Evolutionary conservation across 2,113 vertebrate species (phyloP), one percentile per base, ranked within the genome.

Genomic region (Oncorhynchus mykiss): DNA sequence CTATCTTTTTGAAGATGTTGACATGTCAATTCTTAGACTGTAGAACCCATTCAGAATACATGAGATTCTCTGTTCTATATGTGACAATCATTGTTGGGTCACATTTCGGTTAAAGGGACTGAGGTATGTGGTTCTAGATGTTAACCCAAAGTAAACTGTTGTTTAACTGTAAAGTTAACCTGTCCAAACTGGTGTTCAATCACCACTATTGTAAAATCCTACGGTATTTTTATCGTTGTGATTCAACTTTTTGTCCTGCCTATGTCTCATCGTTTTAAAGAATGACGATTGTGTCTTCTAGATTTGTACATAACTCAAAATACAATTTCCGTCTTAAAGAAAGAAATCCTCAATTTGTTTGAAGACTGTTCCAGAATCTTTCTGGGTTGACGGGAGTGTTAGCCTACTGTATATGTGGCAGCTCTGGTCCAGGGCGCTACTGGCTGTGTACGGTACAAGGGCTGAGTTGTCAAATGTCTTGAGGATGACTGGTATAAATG

Each of bases 221-320:
- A 54, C 16, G 16, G 1, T 54, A 16, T 54, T 54, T 54, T 54
- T 16, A 18, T 54, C 51, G 16, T 54, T 18, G 16, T 13, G 16
- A 54, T 54, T 16, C 0, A 54, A 54, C 3, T 2, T 12, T 16
- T 73, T 25, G 5, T 16, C 72, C 72, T 64, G 22, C n/a, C 22
- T 48, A 20, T 39, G 25, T 29, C 20, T 39, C 70, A 57, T 25
- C 70, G 83, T 75, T 62, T 83, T 6, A 70, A 72, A 80, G 64
- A 45, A 74, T 67, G 45, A 51, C 4, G 34, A 67, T 74, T 74
- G 22, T 74, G 65, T 72, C 73, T 82, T 51, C 73, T 78, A 75
- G 70, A 85, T 82, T 72, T 89, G 85, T 87, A 85, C 67, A 89
- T 83, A 59, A 71, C 65, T 73, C 60, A 14, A 75, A 20, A 77